Evolutionary conservation across 2,797 vertebrate species (phyloP), one percentile per base, ranked within the genome.

Genomic region (Mormyrops boulengeri): DNA sequence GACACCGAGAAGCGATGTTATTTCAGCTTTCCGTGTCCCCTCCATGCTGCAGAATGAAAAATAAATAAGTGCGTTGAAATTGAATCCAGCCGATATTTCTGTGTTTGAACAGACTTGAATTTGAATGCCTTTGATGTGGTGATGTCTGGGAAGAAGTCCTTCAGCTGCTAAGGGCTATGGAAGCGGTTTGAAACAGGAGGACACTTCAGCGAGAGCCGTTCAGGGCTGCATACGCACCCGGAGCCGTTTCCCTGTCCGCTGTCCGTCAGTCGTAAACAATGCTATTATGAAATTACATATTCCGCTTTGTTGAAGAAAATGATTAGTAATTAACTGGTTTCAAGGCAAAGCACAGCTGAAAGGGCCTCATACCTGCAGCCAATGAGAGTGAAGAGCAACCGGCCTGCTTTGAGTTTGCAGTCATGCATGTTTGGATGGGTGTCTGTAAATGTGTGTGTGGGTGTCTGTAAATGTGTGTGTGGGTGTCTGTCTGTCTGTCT

Each of bases 41-140:
- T 88, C 86, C 55, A 84, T 85, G 73, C 52, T 66, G 82, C 87
- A 69, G 87, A 90, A 52, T 53, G 80, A 89, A 85, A 88, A 88
- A 88, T 90, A 90, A 88, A 90, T 90, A 90, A 85, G 77, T 66
- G 87, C 34, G 47, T 49, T 88, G 55, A 88, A 90, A 90, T 88
- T 80, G 77, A 88, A 90, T 85, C 89, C 89, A 88, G 89, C 53
- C 30, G 17, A 73, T 82, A 88, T 90, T 60, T 60, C 89, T 85
- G 89, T 62, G 55, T 90, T 88, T 88, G 30, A 90, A 90, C 87
- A 90, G 84, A 89, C 60, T 44, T 26, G 87, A 88, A 88, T 88
- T 53, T 88, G 87, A 84, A 66, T 85, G 87, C 73, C 89, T 90
- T 90, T 90, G 87, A 90, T 90, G 89, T 73, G 73, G 86, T 84